Base-by-base conservation (phyloP, 2,888 invertebrate genomes). In the Peribatodes rhomboidaria region DNA sequence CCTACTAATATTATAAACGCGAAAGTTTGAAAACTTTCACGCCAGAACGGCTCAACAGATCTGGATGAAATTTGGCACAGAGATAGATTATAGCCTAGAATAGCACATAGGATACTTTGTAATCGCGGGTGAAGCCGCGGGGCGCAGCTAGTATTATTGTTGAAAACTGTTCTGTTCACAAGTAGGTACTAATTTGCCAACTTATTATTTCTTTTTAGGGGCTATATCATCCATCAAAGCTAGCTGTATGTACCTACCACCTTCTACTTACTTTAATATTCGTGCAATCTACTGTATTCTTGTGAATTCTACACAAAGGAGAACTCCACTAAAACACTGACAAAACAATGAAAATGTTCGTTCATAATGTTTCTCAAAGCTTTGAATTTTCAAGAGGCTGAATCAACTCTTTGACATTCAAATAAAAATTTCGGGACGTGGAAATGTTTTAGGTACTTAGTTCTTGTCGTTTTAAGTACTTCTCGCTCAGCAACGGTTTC, bases 341-440 rank as follows among this genome's bases (percentile, higher is more conserved):
- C 47, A 64, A 57, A 60, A 60, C 52, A 52, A 52, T 31, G 37
- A 55, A 60, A 41, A 49, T 35, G 41, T 61, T 46, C 53, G 39
- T 39, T 58, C 54, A 54, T 44, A 59, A 65, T 44, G 50, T 37
- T 65, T 58, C 39, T 35, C 49, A 60, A 49, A 63, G 58, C 63
- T 69, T 75, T 71, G 72, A 73, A 60, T 70, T 68, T 77, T 53
- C 64, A 67, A 64, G 57, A 46, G 50, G 58, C 35, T 60, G 42
- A 33, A 68, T 66, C 63, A 72, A 72, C 72, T 78, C 78, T 81
- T 76, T 74, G 72, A 72, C 72, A 75, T 71, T 73, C 64, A 71
- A 76, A 77, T 73, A 73, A 78, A 78, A 80, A 77, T 78, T 82
- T 82, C 14, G 78, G 71, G 77, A 35, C 42, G 68, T 68, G 67